Evolutionary conservation across 2,113 vertebrate species (phyloP), one percentile per base, ranked within the genome.

Genomic region (Sceloporus tristichus): DNA sequence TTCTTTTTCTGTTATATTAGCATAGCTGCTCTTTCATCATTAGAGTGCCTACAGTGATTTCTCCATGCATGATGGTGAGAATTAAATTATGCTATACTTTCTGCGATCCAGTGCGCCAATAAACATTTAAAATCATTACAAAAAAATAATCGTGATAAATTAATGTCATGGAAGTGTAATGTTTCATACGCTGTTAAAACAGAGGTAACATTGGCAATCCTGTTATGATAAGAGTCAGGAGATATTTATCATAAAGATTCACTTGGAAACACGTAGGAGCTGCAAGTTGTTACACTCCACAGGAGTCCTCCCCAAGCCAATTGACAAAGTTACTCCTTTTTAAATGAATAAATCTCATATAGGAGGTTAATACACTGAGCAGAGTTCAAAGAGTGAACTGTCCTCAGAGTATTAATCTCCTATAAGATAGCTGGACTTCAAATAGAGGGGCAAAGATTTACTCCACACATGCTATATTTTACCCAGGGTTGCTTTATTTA

Each of bases 21-120:
- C 94, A 94, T 95, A 90, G 89, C 91, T 93, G 91, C 94, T 96
- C 96, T 95, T 97, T 96, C 94, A 96, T 97, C 94, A 92, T 95
- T 94, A 92, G 5, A 40, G 85, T 92, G 92, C 90, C 92, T 96
- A 91, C 86, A 93, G 95, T 96, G 92, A 89, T 94, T 95, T 95
- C 88, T 91, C 85, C 82, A 71, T 90, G 83, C 92, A 85, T 62
- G 10, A 91, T 77, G 34, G 48, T 85, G 91, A 91, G 95, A 95
- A 96, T 96, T 94, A 95, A 96, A 96, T 97, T 96, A 95, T 87
- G 77, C 89, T 90, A 89, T 77, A 82, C 92, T 94, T 96, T 94
- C 89, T 73, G 90, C 62, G 91, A 86, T 89, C 62, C 92, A 95
- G 88, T 40, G 4, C 91, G 94, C 92, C 92, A 94, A 94, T 94